These are phyloP conservation scores for Diarsia dahlii DNA, from an alignment of 2,888 invertebrate genomes.

Conservation along the genomic window DNA sequence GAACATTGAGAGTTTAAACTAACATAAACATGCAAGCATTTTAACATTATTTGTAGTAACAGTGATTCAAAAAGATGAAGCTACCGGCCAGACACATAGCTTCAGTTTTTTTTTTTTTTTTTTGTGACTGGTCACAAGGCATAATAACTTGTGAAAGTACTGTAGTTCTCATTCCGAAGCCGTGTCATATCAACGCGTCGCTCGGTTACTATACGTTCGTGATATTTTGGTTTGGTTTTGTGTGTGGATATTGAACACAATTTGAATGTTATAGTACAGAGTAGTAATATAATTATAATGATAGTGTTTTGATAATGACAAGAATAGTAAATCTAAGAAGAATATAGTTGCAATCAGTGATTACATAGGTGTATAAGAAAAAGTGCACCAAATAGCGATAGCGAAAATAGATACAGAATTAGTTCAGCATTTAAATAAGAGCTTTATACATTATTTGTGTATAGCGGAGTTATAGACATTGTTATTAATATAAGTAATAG, in stretches of 20 bases:
- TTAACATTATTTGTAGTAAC: not conserved
- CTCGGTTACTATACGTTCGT: not conserved
- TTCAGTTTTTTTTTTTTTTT: not conserved
- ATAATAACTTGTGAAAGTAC: not conserved
- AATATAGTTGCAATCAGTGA: constrained; percentile 1
- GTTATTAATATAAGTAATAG: not conserved
- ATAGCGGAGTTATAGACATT: too few species aligned
- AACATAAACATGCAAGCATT: constrained; percentile 18
- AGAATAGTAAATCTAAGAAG: not conserved
- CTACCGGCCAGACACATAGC: not conserved
- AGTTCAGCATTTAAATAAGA: not conserved
- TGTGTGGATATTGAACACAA: not conserved
- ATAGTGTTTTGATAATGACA: not conserved
- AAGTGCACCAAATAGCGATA: constrained; percentile 24
- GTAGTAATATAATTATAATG: not conserved
- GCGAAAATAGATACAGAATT: not conserved
- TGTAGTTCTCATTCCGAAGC: not conserved
- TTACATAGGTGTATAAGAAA: not conserved
- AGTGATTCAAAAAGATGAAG: not conserved
- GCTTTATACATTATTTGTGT: not conserved
- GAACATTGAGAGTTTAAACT: not conserved
- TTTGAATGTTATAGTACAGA: not conserved
- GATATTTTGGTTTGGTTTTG: not conserved
- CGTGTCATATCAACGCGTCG: not conserved
- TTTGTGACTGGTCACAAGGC: not conserved